Evolutionary conservation across 2,113 vertebrate genomes (phyloP), one percentile per base, ranked within the genome.

Genomic region (Egretta garzetta): DNA sequence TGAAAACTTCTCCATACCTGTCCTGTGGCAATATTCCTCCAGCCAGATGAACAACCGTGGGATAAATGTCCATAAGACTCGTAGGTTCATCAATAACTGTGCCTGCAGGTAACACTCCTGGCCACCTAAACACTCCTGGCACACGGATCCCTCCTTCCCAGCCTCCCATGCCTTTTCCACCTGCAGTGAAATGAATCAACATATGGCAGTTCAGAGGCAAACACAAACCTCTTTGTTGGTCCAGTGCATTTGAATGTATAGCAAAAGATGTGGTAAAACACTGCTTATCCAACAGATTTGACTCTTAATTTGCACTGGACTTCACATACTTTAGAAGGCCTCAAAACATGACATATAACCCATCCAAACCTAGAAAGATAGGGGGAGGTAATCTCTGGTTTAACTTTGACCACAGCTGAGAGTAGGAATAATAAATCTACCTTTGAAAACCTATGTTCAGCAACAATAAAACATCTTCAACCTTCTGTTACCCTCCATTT

Each of bases 141-240:
- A 99, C 99, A 18, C 98, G 98, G 85, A 99, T 99, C 8, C 99
- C 99, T 13, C 99, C 99, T 95, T 99, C 99, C 98, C 99, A 99
- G 41, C 98, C 99, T 30, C 98, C 99, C 98, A 99, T 99, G 10
- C 98, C 98, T 96, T 98, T 99, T 30, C 99, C 98, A 45, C 99
- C 99, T 99, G 63, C 14, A 93, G 49, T 59, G 33, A 91, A 84
- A 88, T 41, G 79, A 76, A 86, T 37, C 52, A 45, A 86, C 12
- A 88, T 9, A 68, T 3, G 10, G 35, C 27, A 86, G 12, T 53
- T 83, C 49, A 68, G 39, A 73, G 28, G 27, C 15, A 67, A 74
- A 90, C 22, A 81, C 4, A 68, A 75, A 53, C 3, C 32, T 45
- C 55, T 74, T 35, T 9, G 33, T 13, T 39, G 18, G 10, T 14